Evolutionary conservation across 2,888 invertebrate species (phyloP), one percentile per base, ranked within the genome.

Genomic region (Hecatera dysodea): DNA sequence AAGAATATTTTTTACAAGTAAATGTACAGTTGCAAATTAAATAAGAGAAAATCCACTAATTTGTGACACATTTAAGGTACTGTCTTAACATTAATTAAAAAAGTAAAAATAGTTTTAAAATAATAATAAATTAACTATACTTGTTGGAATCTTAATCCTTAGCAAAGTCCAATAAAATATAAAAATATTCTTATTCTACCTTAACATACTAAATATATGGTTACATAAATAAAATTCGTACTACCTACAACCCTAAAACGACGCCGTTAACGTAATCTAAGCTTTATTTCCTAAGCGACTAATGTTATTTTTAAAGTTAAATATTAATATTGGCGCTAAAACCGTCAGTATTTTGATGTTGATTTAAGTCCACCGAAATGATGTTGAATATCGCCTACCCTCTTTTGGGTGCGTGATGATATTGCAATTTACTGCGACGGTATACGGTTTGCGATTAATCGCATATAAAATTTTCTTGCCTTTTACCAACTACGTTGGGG

Each of bases 321-420:
- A n/a, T 56, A 29, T 55, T 53, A 73, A 73, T 55, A 56, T 36
- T 48, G 55, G 55, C 65, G 22, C 0, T 24, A 19, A 64, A 44
- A 44, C 19, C 17, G 29, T 29, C 44, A 36, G 12, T 75, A 68
- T 46, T 36, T 57, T 19, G 17, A 57, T 52, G 36, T 67, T 5
- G 12, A 42, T 52, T 44, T 44, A 68, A 24, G 24, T 75, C 73
- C 75, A 78, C 79, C 79, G 79, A 75, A 17, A 50, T 50, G 65
- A 78, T 60, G 60, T 61, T 52, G 50, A 78, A 42, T 78, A 44
- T 75, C 56, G 72, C 19, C 9, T 67, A 4, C 33, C 22, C 44
- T 60, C 15, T 72, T 75, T 61, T 46, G 56, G n/a, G 39, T 56
- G 60, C 11, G 56, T 65, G 17, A 22, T 33, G 65, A 56, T 75